Percentiles rank a stretch among this genome's conserved stretches.
Evolutionary conservation across 2,113 vertebrate genomes (phyloP).

Genomic region (Heptranchias perlo): DNA sequence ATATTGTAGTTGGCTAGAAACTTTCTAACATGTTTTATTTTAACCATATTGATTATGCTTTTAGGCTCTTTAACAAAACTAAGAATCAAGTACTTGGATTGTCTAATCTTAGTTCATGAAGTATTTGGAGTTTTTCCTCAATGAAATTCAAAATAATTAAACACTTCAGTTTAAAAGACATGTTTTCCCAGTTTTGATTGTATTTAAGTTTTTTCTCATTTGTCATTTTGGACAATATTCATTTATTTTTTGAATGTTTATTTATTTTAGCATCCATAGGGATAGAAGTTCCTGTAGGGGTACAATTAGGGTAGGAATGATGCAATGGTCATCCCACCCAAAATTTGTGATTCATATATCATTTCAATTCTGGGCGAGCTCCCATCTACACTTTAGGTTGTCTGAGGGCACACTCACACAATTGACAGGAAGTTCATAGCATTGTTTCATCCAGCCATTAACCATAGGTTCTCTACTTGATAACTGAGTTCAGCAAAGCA

Average conservation of each 20-base stretch:
- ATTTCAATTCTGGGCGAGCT: not conserved
- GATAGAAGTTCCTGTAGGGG: not conserved
- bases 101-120: too few relatives aligned
- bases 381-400: not conserved
- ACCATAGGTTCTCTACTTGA: too few relatives aligned
- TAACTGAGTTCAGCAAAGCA: not conserved
- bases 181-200: too few relatives aligned
- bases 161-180: too few relatives aligned
- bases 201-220: too few relatives aligned
- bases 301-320: not conserved
- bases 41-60: too few relatives aligned
- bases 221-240: too few relatives aligned
- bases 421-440: not conserved
- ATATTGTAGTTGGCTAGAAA: not conserved
- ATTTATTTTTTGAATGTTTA: not conserved
- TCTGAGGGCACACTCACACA: too few relatives aligned
- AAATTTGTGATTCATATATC: not conserved
- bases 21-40: not conserved
- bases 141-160: too few relatives aligned
- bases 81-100: too few relatives aligned
- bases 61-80: not conserved
- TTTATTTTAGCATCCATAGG: not conserved
- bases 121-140: too few relatives aligned
- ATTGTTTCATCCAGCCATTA: not conserved
- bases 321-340: too few relatives aligned